phyloP scores from a whole-genome alignment of 2,888 invertebrate genomes.

The Athalia cordata region DNA sequence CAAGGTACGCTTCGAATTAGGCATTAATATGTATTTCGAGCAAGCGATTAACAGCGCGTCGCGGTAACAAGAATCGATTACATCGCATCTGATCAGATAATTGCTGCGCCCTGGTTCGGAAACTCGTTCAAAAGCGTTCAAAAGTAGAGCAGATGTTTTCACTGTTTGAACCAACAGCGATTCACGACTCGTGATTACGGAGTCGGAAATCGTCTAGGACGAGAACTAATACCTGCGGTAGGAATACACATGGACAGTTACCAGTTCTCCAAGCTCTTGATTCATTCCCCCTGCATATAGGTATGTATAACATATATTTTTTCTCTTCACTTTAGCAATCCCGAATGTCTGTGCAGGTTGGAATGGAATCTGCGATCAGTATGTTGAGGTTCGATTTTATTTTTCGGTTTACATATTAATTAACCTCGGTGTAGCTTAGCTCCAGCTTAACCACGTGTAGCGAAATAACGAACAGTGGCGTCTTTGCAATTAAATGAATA shows the following conservation, averaged over 20 bases:
- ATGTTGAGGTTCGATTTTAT: conserved; percentile 5
- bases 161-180: conserved; percentile 18
- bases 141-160: conserved; percentile 43
- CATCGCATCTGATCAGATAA: conserved; percentile 24
- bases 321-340: background rate
- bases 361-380: conserved; percentile 27
- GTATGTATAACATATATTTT: background rate
- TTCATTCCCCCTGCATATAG: background rate
- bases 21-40: background rate
- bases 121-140: background rate
- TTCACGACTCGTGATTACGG: conserved; percentile 36
- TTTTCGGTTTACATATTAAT: conserved; percentile 27
- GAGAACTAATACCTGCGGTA: background rate
- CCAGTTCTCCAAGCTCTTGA: conserved; percentile 2
- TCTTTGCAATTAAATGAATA: conserved; percentile 14
- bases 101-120: background rate
- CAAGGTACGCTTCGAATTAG: too few species aligned
- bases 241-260: conserved; percentile 29
- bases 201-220: conserved; percentile 1
- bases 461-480: conserved; percentile 13
- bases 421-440: background rate
- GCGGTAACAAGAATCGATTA: background rate
- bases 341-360: background rate
- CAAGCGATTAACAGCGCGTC: background rate
- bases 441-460: background rate